Evolutionary conservation across 2,113 vertebrate species (phyloP).

Genomic region (Ophthalmolycus amberensis): DNA sequence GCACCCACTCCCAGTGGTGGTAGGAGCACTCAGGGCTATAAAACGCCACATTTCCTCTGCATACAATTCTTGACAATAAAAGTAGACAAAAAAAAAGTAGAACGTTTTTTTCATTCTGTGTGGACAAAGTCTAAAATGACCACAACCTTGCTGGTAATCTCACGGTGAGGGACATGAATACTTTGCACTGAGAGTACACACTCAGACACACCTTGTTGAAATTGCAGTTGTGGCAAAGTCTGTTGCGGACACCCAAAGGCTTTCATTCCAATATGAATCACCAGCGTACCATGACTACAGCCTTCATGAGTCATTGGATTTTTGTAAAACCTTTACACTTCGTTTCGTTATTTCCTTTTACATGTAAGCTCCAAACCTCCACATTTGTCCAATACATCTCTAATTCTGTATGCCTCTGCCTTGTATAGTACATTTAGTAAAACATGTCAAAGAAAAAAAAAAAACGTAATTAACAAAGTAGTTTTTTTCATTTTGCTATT

Average conservation of each 20-base stretch:
- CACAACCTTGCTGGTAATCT: neutral
- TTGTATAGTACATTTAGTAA: neutral
- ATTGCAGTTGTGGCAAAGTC: neutral
- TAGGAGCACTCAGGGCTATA: neutral
- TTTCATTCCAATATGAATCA: neutral
- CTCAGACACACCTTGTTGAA: neutral
- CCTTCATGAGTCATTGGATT: neutral
- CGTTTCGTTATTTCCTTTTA: neutral
- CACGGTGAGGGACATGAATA: neutral
- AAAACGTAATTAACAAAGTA: no score
- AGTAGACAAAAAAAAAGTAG: no score
- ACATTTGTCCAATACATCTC: neutral
- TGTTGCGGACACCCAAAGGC: constrained; percentile 1
- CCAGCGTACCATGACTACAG: neutral
- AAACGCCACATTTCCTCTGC: neutral
- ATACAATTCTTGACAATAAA: neutral
- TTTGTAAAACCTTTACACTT: neutral
- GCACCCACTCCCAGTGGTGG: neutral
- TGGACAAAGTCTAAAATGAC: neutral
- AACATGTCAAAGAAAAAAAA: neutral
- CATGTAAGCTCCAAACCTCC: neutral
- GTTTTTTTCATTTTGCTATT: neutral
- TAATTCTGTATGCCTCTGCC: neutral
- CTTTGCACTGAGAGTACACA: neutral
- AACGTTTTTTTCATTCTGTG: neutral